A percentile compares a stretch with the other conserved stretches of the same genome.
These are phyloP conservation scores for Brachyptera putata DNA, from an alignment of 2,888 invertebrate species.

Conservation along the genomic window DNA sequence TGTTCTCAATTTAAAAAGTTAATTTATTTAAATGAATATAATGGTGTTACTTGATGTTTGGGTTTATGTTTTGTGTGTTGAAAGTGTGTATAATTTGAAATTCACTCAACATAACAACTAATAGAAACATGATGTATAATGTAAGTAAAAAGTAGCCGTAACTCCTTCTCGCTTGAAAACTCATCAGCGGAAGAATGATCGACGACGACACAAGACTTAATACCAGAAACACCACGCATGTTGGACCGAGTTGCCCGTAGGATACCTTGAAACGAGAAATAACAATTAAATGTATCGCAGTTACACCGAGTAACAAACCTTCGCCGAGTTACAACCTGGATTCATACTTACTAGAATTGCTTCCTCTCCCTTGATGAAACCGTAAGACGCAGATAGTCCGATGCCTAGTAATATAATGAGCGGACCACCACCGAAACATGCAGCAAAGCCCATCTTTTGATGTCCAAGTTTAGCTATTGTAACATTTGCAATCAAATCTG, in stretches of 20 bases:
- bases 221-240: slow-evolving; percentile 46
- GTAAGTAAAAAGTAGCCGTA: slow-evolving; percentile 49
- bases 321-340: too few relatives aligned
- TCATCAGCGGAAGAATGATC: slow-evolving; percentile 46
- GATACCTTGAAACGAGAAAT: too few relatives aligned
- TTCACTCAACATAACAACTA: slow-evolving; percentile 51
- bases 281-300: too few relatives aligned
- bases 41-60: too few relatives aligned
- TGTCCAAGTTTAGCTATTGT: slow-evolving; percentile 58
- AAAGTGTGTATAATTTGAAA: slow-evolving; percentile 41
- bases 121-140: slow-evolving; percentile 49
- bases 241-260: slow-evolving; percentile 45
- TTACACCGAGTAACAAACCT: too few relatives aligned
- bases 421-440: slow-evolving; percentile 64
- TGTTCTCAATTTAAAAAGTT: too few relatives aligned
- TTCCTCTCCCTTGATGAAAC: too few relatives aligned
- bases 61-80: too few relatives aligned
- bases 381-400: too few relatives aligned
- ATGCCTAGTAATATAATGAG: slow-evolving; percentile 49
- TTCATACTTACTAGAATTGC: too few relatives aligned
- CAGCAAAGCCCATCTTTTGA: slow-evolving; percentile 61
- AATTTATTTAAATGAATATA: too few relatives aligned
- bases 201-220: slow-evolving; percentile 46
- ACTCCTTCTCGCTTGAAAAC: slow-evolving; percentile 46
- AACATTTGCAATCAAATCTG: slow-evolving; percentile 58